Evolutionary conservation across 2,797 vertebrate genomes (phyloP).

Genomic region (Aselliscus stoliczkanus): DNA sequence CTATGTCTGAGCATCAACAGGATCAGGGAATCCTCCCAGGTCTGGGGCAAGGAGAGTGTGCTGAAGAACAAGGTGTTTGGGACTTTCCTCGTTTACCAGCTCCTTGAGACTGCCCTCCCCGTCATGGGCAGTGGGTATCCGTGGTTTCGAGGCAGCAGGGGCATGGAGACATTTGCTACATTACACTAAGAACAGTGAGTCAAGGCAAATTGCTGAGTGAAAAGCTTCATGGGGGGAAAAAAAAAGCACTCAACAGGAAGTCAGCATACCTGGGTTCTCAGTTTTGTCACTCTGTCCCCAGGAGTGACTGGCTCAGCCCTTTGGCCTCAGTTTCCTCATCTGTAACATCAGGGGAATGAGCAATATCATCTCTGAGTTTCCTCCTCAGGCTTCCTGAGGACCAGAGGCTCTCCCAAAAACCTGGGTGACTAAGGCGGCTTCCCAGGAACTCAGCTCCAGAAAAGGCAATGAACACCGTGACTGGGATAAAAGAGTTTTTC

Average conservation of each 20-base stretch:
- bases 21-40: neutral
- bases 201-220: neutral
- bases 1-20: neutral
- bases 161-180: accelerated
- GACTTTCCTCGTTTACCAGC: neutral
- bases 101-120: neutral
- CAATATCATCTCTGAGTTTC: neutral
- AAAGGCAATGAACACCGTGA: neutral
- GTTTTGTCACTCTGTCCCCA: neutral
- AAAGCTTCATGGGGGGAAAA: neutral
- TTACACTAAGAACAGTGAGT: neutral
- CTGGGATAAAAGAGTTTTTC: neutral
- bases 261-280: neutral
- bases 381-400: neutral
- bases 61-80: neutral
- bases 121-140: no score
- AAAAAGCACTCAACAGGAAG: neutral
- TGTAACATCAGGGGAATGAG: neutral
- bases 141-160: neutral
- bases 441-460: neutral
- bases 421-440: neutral
- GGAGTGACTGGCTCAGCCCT: neutral
- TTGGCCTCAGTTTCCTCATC: neutral
- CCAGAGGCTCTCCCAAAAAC: neutral
- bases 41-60: neutral